Conservation (phyloP, 2,797 vertebrate species). For the Hydrocynus forskahlii region DNA sequence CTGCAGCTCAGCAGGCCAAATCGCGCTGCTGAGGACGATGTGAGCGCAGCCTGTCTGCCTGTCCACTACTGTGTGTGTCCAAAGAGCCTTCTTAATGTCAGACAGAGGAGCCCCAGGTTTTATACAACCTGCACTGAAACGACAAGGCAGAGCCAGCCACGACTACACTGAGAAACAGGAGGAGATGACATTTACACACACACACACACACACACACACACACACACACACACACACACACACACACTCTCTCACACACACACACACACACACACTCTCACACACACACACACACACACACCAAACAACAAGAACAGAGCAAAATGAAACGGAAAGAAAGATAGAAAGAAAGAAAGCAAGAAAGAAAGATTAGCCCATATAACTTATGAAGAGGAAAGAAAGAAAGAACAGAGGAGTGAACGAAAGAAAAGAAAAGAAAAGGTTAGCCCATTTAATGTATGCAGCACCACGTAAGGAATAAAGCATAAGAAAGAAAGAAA, state of each 20-base stretch:
- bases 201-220: no score
- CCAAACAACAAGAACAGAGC: background rate
- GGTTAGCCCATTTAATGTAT: no score
- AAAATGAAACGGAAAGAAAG: background rate
- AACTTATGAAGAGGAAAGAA: background rate
- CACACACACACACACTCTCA: no score
- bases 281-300: no score
- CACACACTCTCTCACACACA: no score
- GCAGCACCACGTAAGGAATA: no score
- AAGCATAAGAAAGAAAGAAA: no score
- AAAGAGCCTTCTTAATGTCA: constrained; percentile 48
- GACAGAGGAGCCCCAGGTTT: constrained; percentile 35
- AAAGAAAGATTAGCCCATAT: background rate
- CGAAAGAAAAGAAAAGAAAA: background rate
- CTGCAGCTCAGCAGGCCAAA: constrained; percentile 23
- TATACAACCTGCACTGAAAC: constrained; percentile 50
- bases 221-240: no score
- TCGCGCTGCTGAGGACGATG: constrained; percentile 27
- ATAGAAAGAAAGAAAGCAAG: constrained; percentile 2
- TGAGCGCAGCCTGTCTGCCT: constrained; percentile 34
- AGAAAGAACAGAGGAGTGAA: background rate
- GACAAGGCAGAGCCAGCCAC: constrained; percentile 38
- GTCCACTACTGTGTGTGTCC: background rate
- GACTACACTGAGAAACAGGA: constrained; percentile 37
- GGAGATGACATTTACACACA: constrained; percentile 50